Base-by-base conservation (phyloP, 2,888 invertebrate species). In the Punctoribates punctum region DNA sequence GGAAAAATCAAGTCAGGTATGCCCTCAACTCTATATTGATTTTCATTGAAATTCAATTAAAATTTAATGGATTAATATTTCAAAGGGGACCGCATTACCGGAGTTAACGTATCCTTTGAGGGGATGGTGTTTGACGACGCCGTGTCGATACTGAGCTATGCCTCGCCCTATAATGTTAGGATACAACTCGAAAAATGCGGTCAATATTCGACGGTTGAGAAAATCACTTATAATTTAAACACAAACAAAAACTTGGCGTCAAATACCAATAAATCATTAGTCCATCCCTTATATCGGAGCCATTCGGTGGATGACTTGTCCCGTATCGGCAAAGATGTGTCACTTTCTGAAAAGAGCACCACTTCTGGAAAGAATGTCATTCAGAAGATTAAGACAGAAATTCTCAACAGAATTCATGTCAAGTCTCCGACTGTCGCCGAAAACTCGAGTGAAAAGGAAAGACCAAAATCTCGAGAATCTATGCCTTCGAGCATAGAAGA, bases 91-190 rank as follows among this genome's bases (percentile, higher is more conserved):
- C 89, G 92, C 80, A 93, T 96, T 80, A 88, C 90, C 80, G 90
- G 91, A 80, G 90, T 95, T 78, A 92, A 91, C 74, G 92, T 95
- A 74, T 91, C 91, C 82, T 93, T 94, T 83, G 89, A 90, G 75
- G 92, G 92, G 79, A 93, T 94, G 85, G 94, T 94, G 0, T 89
- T 91, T 82, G 94, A 94, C 83, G 95, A 96, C 82, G 95, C 95
- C 0, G 86, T 94, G 74, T 91, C 92, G 1, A 92, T 96, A 78
- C 85, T 96, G 60, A 93, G 93, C 79, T 92, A 94, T 79, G 94
- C 94, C 8, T 94, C 94, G 54, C 94, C 95, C 0, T 95, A 95
- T 82, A 92, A 92, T 77, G 91, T 93, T 20, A 89, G 90, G 79
- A 85, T 94, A 78, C 91, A 91, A 82, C 88, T 93, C 42, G 88